Percentiles rank a stretch among this genome's conserved stretches.
phyloP scores from a whole-genome alignment of 2,113 vertebrate genomes.

The Dascyllus trimaculatus region DNA sequence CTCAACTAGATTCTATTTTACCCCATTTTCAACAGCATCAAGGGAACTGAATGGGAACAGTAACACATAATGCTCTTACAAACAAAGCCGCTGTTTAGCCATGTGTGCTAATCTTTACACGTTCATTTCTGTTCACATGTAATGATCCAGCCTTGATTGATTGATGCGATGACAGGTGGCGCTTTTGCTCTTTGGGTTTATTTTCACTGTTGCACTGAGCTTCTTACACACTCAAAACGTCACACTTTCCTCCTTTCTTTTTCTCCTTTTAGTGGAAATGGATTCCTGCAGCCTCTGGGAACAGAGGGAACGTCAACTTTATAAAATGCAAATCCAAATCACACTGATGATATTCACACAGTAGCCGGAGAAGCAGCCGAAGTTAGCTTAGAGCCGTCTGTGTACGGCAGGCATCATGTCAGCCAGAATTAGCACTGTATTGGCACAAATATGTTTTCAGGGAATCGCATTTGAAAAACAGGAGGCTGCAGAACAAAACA shows the following conservation, averaged over 20 bases:
- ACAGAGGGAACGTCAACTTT: slow-evolving; percentile 10
- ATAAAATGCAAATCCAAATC: slow-evolving; percentile 19
- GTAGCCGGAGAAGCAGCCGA: not conserved
- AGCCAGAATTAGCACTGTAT: no score
- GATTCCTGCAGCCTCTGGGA: not conserved
- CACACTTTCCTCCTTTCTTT: not conserved
- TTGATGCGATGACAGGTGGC: not conserved
- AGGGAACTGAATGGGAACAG: slow-evolving; percentile 8
- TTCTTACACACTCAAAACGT: slow-evolving; percentile 10
- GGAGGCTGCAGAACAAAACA: no score
- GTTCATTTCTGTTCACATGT: not conserved
- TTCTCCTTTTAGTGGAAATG: slow-evolving; percentile 5
- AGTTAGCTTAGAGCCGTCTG: not conserved
- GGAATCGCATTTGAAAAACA: no score
- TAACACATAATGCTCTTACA: slow-evolving; percentile 23
- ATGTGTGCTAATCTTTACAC: slow-evolving; percentile 4
- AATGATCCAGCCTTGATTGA: not conserved
- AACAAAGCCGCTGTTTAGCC: slow-evolving; percentile 8
- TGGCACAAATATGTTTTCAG: no score
- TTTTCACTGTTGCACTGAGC: not conserved
- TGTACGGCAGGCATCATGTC: no score
- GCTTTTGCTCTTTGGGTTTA: not conserved
- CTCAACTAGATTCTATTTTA: slow-evolving; percentile 33
- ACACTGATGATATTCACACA: slow-evolving; percentile 4
- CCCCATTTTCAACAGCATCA: not conserved